These are phyloP conservation scores for Yponomeuta sedellus DNA, from an alignment of 2,888 invertebrate genomes.

Conservation along the genomic window DNA sequence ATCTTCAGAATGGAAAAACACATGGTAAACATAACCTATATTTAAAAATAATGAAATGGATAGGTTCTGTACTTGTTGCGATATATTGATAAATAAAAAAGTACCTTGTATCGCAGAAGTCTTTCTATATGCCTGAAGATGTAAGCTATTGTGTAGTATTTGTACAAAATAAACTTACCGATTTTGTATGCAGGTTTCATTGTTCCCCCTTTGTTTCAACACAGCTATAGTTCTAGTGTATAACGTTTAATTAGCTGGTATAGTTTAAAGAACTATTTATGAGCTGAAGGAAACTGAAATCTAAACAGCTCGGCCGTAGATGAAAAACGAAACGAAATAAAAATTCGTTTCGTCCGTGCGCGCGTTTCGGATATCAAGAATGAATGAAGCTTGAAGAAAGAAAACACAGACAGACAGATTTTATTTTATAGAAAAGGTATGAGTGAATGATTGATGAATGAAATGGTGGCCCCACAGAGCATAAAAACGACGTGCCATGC, in stretches of 20 bases:
- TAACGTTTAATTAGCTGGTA: background rate
- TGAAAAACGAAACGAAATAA: background rate
- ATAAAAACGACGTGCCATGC: too few species aligned
- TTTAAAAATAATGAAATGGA: background rate
- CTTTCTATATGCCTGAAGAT: too few species aligned
- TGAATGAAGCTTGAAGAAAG: too few species aligned
- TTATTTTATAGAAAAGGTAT: too few species aligned
- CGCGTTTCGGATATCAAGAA: too few species aligned
- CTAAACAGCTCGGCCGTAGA: background rate
- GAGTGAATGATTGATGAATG: too few species aligned
- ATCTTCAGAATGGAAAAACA: background rate
- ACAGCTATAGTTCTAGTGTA: background rate
- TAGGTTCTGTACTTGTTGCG: background rate
- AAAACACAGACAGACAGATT: too few species aligned
- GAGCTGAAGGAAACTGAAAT: background rate
- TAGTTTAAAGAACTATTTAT: background rate
- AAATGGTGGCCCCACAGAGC: too few species aligned
- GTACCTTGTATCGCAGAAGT: background rate
- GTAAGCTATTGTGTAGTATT: too few species aligned
- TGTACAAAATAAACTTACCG: conserved; percentile 40
- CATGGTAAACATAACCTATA: conserved; percentile 11
- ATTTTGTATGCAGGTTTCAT: conserved; percentile 71
- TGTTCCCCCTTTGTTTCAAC: conserved; percentile 17
- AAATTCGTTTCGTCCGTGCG: background rate
- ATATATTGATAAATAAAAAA: background rate